Evolutionary conservation across 2,113 vertebrate genomes (phyloP), one percentile per base, ranked within the genome.

Genomic region (Tenrec ecaudatus): DNA sequence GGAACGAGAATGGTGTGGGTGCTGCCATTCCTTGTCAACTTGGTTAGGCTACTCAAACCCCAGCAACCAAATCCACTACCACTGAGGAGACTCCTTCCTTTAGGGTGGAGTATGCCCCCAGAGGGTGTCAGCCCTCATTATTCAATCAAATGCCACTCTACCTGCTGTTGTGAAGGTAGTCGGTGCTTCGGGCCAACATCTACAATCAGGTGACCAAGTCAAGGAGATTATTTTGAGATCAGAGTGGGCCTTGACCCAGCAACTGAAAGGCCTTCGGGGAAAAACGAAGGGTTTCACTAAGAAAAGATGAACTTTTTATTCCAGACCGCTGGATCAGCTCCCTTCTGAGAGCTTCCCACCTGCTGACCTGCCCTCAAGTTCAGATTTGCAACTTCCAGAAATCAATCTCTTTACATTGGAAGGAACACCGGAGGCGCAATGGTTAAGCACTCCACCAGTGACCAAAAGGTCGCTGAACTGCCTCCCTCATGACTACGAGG

Each of bases 1-100:
- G 12, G 47, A n/a, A 6, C 53, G 36, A 22, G 33, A 33, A 66
- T 4, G 19, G 47, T 15, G 31, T n/a, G 40, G 31, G 0, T 60
- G 27, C 9, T 43, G n/a, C 69, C 66, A 62, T 53, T 16, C 2
- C 10, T 10, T 2, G 11, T 78, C 25, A 47, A 5, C 20, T 9
- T 6, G 60, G 36, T 60, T 4, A 79, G 3, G 23, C n/a, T 14
- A 1, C 0, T 12, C 22, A 1, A 27, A 3, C 16, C 17, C 15
- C 27, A 38, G 12, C 47, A 69, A 7, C 27, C 8, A 27, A 47
- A 64, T 33, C 22, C 17, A 22, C 14, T n/a, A 53, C 60, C 60
- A 25, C 22, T 25, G 23, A 25, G 19, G 60, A 23, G 47, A 53
- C 47, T 53, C 47, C 47, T 53, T 53, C 47, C 47, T 53, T 53